phyloP scores from a whole-genome alignment of 1,140 invertebrate genomes.

The Drosophila sulfurigaster region DNA sequence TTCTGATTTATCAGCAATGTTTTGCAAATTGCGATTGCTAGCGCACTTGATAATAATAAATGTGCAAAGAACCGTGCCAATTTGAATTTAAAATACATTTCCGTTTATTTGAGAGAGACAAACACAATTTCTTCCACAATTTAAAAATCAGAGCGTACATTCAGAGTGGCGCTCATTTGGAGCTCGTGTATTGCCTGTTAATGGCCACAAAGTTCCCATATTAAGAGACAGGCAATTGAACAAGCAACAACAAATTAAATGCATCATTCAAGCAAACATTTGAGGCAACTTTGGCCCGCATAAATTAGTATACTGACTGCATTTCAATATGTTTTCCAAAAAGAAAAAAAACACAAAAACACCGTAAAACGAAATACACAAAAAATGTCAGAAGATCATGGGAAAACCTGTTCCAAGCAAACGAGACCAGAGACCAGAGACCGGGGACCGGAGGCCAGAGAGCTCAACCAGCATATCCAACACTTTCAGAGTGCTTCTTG shows the following conservation, averaged over 20 bases:
- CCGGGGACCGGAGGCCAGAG: not conserved
- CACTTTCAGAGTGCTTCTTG: slow-evolving; percentile 65
- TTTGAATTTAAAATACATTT: not conserved
- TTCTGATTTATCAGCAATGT: no score
- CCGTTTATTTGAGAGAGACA: not conserved
- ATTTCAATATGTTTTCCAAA: slow-evolving; percentile 57
- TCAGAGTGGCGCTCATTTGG: slow-evolving; percentile 41
- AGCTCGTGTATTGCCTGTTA: slow-evolving; percentile 47
- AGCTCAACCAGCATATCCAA: slow-evolving; percentile 69
- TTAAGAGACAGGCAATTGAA: slow-evolving; percentile 44
- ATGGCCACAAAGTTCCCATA: slow-evolving; percentile 36
- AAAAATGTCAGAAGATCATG: slow-evolving; percentile 63
- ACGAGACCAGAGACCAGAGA: not conserved
- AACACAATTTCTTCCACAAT: slow-evolving; percentile 8
- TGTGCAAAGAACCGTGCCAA: not conserved
- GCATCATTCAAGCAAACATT: slow-evolving; percentile 71
- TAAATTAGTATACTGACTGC: slow-evolving; percentile 74
- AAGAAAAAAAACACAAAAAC: slow-evolving; percentile 34
- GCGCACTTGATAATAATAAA: no score
- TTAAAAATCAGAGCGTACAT: slow-evolving; percentile 6
- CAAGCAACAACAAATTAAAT: slow-evolving; percentile 64
- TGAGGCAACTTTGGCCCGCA: slow-evolving; percentile 63
- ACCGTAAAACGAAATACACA: slow-evolving; percentile 38
- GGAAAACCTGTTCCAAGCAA: slow-evolving; percentile 63
- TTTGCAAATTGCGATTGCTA: no score